A percentile compares a stretch with the other conserved stretches of the same genome.
phyloP scores from a whole-genome alignment of 2,113 vertebrate genomes.

The Ceyx margarethae region DNA sequence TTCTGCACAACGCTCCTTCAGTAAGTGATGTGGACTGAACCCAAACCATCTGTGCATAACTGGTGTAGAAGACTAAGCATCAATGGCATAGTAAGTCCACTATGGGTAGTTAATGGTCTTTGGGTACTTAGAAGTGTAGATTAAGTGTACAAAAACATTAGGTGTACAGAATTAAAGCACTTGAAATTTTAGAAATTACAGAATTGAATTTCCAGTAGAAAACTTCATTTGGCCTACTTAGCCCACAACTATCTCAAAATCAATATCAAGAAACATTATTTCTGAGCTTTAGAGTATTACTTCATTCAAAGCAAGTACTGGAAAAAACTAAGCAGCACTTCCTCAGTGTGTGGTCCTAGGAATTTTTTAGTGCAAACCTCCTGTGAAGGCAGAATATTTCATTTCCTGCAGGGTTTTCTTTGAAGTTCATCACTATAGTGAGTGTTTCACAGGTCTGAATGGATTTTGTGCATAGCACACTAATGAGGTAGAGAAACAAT shows the following conservation, averaged over 20 bases:
- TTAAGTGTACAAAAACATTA: neutral
- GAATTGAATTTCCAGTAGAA: neutral
- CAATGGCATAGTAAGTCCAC: neutral
- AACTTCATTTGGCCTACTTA: neutral
- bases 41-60: constrained; percentile 12
- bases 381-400: constrained; percentile 6
- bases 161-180: neutral
- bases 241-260: neutral
- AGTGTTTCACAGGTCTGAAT: neutral
- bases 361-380: constrained; percentile 1
- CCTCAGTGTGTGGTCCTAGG: neutral
- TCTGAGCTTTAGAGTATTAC: neutral
- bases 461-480: neutral
- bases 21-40: neutral
- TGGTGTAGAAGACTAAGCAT: fast-evolving
- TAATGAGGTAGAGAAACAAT: neutral
- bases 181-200: neutral
- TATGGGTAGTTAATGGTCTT: neutral
- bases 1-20: neutral
- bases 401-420: neutral
- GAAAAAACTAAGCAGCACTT: constrained; percentile 3
- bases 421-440: neutral
- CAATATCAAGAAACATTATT: neutral
- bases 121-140: neutral
- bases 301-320: neutral